Percentiles rank a stretch among this genome's conserved stretches.
Evolutionary conservation across 2,113 vertebrate genomes (phyloP).

Genomic region (human): DNA sequence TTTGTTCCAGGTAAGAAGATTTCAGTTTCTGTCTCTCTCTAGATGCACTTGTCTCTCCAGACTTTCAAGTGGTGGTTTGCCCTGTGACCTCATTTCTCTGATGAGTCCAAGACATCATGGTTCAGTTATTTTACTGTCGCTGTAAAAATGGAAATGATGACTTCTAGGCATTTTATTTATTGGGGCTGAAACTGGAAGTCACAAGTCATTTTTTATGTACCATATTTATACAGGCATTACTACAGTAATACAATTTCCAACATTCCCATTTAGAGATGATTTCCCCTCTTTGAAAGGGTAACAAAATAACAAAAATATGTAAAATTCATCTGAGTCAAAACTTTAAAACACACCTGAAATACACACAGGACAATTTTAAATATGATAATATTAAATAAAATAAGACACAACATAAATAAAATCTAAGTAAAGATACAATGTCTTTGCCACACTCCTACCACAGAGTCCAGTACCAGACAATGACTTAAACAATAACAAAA

Average conservation of each 20-base stretch:
- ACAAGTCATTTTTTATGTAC: background rate
- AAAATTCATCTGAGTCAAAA: background rate
- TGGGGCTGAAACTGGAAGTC: background rate
- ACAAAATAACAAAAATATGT: background rate
- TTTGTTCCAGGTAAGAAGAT: background rate
- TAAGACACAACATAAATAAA: background rate
- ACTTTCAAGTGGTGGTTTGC: background rate
- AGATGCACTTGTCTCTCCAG: background rate
- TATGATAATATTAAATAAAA: background rate
- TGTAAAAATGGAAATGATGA: background rate
- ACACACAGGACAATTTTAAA: background rate
- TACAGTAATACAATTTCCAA: background rate
- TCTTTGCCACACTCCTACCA: too few species aligned
- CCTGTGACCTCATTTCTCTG: background rate
- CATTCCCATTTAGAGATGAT: background rate
- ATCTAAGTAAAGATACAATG: background rate
- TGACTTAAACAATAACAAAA: background rate
- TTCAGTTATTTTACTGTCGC: background rate
- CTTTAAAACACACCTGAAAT: background rate
- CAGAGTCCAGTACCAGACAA: background rate
- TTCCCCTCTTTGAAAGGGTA: background rate
- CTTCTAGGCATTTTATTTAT: background rate
- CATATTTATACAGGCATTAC: background rate
- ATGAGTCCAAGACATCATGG: background rate
- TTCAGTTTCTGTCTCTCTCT: background rate